phyloP scores from a whole-genome alignment of 2,888 invertebrate genomes.

The Lydus trimaculatus region DNA sequence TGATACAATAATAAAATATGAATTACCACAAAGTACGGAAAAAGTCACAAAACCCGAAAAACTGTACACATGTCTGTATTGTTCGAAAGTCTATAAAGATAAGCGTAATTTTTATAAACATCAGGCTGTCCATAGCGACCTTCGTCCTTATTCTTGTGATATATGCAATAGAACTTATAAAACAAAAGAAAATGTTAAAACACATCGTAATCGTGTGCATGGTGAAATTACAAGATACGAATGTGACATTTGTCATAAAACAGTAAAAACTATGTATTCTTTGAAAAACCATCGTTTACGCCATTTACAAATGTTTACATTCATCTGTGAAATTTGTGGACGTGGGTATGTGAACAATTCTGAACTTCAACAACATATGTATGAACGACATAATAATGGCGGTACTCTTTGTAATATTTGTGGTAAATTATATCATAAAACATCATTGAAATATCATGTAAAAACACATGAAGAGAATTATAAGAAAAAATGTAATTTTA shows the following conservation, averaged over 20 bases:
- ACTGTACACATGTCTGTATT: neutral
- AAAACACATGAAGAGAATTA: neutral
- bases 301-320: neutral
- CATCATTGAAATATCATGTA: neutral
- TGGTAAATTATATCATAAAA: neutral
- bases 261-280: neutral
- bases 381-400: neutral
- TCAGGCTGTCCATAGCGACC: neutral
- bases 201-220: neutral
- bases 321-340: neutral
- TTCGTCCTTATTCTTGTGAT: neutral
- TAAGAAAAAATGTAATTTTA: neutral
- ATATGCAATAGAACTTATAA: neutral
- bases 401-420: neutral
- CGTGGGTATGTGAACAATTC: neutral
- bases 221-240: neutral
- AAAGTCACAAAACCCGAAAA: neutral
- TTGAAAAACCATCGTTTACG: neutral
- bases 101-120: neutral
- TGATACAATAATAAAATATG: no score
- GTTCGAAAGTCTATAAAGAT: neutral
- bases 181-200: neutral
- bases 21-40: no score
- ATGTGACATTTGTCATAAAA: neutral
- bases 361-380: neutral